Evolutionary conservation across 1,140 invertebrate species (phyloP).

Genomic region (Himalopsyche phryganea): DNA sequence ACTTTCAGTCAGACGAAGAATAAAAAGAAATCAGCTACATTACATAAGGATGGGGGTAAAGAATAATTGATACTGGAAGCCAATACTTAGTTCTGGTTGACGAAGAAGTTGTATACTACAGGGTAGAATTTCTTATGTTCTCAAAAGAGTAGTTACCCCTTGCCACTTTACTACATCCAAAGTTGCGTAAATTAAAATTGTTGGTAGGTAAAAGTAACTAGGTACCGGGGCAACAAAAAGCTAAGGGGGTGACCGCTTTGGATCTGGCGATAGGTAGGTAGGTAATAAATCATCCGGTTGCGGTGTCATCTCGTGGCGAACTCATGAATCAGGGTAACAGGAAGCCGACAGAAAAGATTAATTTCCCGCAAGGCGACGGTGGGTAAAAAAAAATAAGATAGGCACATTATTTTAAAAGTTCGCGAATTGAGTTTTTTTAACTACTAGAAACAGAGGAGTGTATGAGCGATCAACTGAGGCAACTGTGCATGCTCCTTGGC

Average conservation of each 20-base stretch:
- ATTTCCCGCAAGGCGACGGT: slow-evolving; percentile 12
- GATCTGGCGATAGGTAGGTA: neutral
- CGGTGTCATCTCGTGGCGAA: slow-evolving; percentile 29
- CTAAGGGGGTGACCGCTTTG: neutral
- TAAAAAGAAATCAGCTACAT: no score
- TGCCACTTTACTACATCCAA: neutral
- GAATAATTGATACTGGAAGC: no score
- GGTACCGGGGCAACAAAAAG: slow-evolving; percentile 2
- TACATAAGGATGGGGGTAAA: no score
- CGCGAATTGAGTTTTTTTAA: no score
- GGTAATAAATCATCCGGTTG: slow-evolving; percentile 27
- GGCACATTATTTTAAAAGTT: neutral
- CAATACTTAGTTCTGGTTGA: no score
- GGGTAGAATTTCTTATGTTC: no score
- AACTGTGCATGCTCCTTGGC: no score
- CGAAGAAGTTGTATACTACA: no score
- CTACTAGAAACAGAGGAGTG: no score
- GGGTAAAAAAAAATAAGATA: slow-evolving; percentile 28
- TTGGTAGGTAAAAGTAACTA: neutral
- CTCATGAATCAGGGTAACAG: slow-evolving; percentile 34
- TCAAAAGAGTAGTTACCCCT: no score
- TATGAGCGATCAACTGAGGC: no score
- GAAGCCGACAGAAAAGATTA: slow-evolving; percentile 28
- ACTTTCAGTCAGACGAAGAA: no score
- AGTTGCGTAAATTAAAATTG: slow-evolving; percentile 22